Percentiles rank a stretch among this genome's conserved stretches.
Conservation (phyloP, 2,888 invertebrate species). For the Luffia ferchaultella region DNA sequence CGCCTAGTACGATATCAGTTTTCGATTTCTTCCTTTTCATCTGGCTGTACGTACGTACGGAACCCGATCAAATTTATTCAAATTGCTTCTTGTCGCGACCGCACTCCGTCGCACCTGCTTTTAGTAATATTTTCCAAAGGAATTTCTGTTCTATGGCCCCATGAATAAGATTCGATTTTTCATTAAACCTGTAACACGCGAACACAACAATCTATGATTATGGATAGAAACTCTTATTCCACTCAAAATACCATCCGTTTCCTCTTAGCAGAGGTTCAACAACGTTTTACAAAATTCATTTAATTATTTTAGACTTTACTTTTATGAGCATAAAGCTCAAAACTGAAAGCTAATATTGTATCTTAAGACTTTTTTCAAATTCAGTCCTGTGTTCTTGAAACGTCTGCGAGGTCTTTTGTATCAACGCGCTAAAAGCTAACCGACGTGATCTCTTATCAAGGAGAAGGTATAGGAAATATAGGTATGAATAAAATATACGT, state of each 20-base stretch:
- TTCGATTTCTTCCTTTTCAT: constrained; percentile 32
- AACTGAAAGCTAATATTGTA: background rate
- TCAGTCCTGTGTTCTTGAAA: background rate
- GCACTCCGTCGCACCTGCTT: constrained; percentile 43
- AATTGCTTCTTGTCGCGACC: constrained; percentile 53
- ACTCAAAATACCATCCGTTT: constrained; percentile 59
- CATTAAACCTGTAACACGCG: no score
- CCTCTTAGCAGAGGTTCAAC: constrained; percentile 54
- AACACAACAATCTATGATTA: constrained; percentile 42
- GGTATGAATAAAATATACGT: background rate
- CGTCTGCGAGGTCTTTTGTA: constrained; percentile 25
- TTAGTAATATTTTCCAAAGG: constrained; percentile 19
- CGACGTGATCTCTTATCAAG: constrained; percentile 2
- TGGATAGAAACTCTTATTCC: constrained; percentile 59
- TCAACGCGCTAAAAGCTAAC: constrained; percentile 27
- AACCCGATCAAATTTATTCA: constrained; percentile 59
- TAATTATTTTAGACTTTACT: constrained; percentile 16
- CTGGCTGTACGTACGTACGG: constrained; percentile 19
- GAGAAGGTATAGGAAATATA: background rate
- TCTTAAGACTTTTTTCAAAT: background rate
- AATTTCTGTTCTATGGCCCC: no score
- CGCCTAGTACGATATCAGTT: constrained; percentile 39
- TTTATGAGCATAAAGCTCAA: constrained; percentile 5
- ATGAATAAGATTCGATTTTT: no score
- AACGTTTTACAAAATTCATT: constrained; percentile 12